Evolutionary conservation across 2,797 vertebrate species (phyloP).

Genomic region (Limnodromus scolopaceus): DNA sequence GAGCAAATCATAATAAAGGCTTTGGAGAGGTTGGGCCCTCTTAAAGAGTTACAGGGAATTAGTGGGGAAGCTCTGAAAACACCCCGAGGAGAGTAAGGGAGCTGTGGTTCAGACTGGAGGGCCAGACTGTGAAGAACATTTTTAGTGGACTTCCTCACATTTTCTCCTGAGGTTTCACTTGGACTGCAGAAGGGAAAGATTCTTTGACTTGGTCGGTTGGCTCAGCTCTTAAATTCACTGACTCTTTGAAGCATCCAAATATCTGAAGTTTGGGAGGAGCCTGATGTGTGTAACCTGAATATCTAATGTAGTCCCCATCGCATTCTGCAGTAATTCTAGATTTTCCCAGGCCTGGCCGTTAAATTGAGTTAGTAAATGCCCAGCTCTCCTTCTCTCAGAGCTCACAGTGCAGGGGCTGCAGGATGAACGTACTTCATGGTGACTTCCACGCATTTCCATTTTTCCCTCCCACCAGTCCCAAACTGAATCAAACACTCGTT

Average conservation of each 20-base stretch:
- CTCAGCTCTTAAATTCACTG: neutral
- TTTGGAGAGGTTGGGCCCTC: neutral
- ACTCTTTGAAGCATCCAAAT: neutral
- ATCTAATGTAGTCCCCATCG: neutral
- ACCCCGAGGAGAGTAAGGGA: neutral
- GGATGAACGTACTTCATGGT: neutral
- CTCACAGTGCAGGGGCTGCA: neutral
- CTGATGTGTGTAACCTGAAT: accelerated
- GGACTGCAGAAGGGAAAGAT: neutral
- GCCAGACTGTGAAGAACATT: neutral
- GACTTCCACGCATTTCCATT: accelerated
- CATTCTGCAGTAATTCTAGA: neutral
- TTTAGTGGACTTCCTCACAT: neutral
- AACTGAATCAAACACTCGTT: neutral
- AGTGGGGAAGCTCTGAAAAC: neutral
- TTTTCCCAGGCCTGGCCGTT: neutral
- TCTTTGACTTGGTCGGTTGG: neutral
- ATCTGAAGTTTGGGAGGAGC: neutral
- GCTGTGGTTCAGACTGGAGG: neutral
- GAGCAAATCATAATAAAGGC: neutral
- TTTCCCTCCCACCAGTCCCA: neutral
- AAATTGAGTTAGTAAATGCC: neutral
- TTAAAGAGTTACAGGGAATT: neutral
- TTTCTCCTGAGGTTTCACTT: neutral
- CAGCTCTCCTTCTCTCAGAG: neutral